Evolutionary conservation across 2,113 vertebrate genomes (phyloP), one percentile per base, ranked within the genome.

Genomic region (Charadrius vociferus): DNA sequence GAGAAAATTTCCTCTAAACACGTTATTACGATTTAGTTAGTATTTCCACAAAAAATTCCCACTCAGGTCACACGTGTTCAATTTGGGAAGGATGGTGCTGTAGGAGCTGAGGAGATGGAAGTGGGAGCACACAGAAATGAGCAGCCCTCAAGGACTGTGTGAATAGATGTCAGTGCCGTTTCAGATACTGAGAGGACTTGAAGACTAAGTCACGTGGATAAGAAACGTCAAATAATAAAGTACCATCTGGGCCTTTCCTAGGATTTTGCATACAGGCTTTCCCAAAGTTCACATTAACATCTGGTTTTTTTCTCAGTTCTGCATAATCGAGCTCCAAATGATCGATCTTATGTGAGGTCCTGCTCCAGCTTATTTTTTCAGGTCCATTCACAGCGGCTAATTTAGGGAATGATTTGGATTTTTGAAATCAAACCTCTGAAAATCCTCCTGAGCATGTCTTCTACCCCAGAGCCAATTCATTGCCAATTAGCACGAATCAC

Each of bases 101-200:
- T 29, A 45, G n/a, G 45, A 82, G 20, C 10, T 61, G 71, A 75
- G 58, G 22, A 55, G 24, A 7, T 21, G 11, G 52, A 27, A 70
- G 37, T 9, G 4, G 68, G 37, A 72, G 23, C 29, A 63, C 3
- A 3, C 23, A 70, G 78, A 71, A 78, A 50, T 83, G 7, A 56
- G 22, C 27, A 47, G 49, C 18, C 0, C 0, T 32, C 17, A 66
- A 62, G 34, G 11, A 30, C 32, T 43, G 6, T 9, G 12, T 1
- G 2, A 49, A 50, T 4, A 66, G 23, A 71, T 8, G 2, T 41
- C 10, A 1, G 39, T 50, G 32, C 0, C 3, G 39, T 68, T 89
- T 87, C 47, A 73, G 36, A 49, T 68, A 59, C 50, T 63, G 78
- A 4, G 24, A 81, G 13, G 32, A 61, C 58, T 45, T 70, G 15